A percentile compares a stretch with the other conserved stretches of the same genome.
These are phyloP conservation scores for Paedocypris micromegethes DNA, from an alignment of 2,797 vertebrate genomes.

Conservation along the genomic window DNA sequence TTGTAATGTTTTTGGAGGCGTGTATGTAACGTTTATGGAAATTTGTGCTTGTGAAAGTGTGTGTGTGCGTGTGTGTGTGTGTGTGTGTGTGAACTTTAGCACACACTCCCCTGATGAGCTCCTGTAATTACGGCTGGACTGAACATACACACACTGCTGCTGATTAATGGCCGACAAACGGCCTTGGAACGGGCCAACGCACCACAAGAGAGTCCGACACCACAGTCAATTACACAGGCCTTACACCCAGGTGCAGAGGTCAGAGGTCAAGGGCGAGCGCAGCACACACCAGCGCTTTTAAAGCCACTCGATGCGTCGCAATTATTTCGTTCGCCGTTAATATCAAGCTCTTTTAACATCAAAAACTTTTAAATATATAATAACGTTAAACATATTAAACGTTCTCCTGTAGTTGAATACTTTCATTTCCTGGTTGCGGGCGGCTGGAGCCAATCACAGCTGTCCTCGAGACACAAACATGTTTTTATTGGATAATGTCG, in stretches of 20 bases:
- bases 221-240: constrained; percentile 25
- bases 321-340: too few relatives aligned
- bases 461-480: too few relatives aligned
- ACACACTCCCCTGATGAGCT: constrained; percentile 41
- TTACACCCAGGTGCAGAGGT: not conserved
- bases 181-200: constrained; percentile 48
- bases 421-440: too few relatives aligned
- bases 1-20: too few relatives aligned
- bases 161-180: constrained; percentile 60
- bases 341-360: too few relatives aligned
- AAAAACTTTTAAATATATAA: too few relatives aligned
- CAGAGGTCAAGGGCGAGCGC: not conserved
- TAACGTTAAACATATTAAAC: too few relatives aligned
- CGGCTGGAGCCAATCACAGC: too few relatives aligned
- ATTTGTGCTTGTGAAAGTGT: constrained; percentile 5
- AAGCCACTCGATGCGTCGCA: too few relatives aligned
- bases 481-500: too few relatives aligned
- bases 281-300: too few relatives aligned
- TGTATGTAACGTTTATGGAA: not conserved
- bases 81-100: constrained; percentile 4
- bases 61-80: not conserved
- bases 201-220: constrained; percentile 27
- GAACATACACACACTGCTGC: constrained; percentile 60
- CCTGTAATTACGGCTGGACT: constrained; percentile 68
- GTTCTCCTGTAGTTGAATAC: too few relatives aligned